Evolutionary conservation across 2,888 invertebrate species (phyloP), one percentile per base, ranked within the genome.

Genomic region (Daptonema setosum): DNA sequence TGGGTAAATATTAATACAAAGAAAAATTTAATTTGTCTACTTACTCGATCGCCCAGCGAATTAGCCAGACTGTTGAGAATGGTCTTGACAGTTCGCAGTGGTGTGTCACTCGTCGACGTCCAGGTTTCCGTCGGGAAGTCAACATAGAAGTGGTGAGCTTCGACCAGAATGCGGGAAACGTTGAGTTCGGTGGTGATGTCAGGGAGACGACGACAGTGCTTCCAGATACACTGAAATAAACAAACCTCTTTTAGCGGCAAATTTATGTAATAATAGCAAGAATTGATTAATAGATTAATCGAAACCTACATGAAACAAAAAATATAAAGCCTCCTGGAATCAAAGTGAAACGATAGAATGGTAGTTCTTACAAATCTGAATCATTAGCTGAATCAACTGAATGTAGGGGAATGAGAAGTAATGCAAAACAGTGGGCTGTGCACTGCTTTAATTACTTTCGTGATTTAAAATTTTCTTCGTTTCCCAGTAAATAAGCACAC

Each of bases 51-150:
- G 22, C 88, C 88, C 71, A 86, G 85, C 63, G 83, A 80, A 74
- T 86, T 85, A 57, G 85, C 85, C 77, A 88, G 80, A 56, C 86
- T 83, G 72, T 91, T 88, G 56, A 93, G 78, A 62, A 93, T 79
- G 0, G 93, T 93, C 75, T 91, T 91, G 54, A 93, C 81, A 20
- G 93, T 93, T 67, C 78, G 69, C 57, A 74, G 61, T 1, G 87
- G 90, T n/a, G 85, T 85, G 69, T 91, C 90, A 26, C 80, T 78
- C 0, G 81, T 79, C 63, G 83, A 80, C n/a, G 17, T 8, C 61
- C 61, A 61, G 5, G 26, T 17, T n/a, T 45, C 55, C 8, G 22
- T 11, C 1, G 61, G 61, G 52, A 61, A 61, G 26, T 47, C 58
- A 22, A 83, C 82, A 67, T 91, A 81, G 74, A 93, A 93, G 61